Evolutionary conservation across 2,797 vertebrate genomes (phyloP).

Genomic region (Esox masquinongy): DNA sequence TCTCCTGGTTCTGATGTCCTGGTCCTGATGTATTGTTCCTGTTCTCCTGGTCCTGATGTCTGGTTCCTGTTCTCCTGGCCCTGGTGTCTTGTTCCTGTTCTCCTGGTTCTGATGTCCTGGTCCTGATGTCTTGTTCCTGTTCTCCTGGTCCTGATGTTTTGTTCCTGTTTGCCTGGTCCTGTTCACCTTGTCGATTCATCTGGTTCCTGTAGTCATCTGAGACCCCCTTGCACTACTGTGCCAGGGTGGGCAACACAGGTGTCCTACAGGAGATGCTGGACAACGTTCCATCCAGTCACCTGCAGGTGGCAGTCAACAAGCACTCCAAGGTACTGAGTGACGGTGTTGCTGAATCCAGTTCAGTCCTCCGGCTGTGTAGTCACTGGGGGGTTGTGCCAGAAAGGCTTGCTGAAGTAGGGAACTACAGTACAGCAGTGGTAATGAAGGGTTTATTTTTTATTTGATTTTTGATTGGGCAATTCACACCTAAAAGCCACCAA

Average conservation of each 20-base stretch:
- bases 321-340: conserved; percentile 46
- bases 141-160: background rate
- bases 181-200: background rate
- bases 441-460: too few relatives aligned
- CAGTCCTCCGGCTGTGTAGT: too few relatives aligned
- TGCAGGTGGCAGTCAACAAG: conserved; percentile 54
- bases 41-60: too few relatives aligned
- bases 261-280: conserved; percentile 49
- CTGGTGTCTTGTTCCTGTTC: background rate
- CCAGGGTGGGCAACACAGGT: conserved; percentile 48
- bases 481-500: too few relatives aligned
- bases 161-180: background rate
- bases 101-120: background rate
- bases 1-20: background rate
- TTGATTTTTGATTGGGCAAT: too few relatives aligned
- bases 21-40: too few relatives aligned
- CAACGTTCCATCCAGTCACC: conserved; percentile 31
- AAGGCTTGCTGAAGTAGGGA: too few relatives aligned
- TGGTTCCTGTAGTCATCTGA: conserved; percentile 24
- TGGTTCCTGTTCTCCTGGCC: too few relatives aligned
- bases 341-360: too few relatives aligned
- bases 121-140: background rate
- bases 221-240: conserved; percentile 54
- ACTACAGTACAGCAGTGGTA: too few relatives aligned
- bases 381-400: too few relatives aligned